These are phyloP conservation scores for Formica exsecta DNA, from an alignment of 1,140 invertebrate species.

Conservation along the genomic window DNA sequence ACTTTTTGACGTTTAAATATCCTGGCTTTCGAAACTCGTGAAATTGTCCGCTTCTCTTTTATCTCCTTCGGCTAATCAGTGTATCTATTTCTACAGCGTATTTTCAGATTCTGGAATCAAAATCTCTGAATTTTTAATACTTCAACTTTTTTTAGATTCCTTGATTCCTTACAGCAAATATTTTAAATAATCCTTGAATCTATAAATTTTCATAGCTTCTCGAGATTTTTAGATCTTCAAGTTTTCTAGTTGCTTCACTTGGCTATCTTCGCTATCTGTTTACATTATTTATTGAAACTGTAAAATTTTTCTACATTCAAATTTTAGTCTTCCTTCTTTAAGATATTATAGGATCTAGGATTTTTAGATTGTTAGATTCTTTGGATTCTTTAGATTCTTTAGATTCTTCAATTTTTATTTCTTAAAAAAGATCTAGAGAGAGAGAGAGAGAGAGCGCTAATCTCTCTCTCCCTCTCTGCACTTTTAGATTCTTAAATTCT, in stretches of 20 bases:
- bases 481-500: slow-evolving; percentile 6
- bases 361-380: slow-evolving; percentile 35
- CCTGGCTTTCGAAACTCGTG: neutral
- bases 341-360: slow-evolving; percentile 40
- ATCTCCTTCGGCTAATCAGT: neutral
- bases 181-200: neutral
- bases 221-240: neutral
- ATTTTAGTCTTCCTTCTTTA: slow-evolving; percentile 16
- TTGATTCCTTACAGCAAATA: slow-evolving; percentile 11
- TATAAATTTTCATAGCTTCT: slow-evolving; percentile 1
- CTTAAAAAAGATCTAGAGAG: neutral
- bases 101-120: neutral
- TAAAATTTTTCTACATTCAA: neutral
- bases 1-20: slow-evolving; percentile 16
- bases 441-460: neutral
- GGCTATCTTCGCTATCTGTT: neutral
- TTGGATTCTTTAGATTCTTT: neutral
- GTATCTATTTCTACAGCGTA: neutral
- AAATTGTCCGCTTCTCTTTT: neutral
- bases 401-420: neutral
- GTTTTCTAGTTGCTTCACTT: slow-evolving; percentile 18
- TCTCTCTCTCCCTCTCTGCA: neutral
- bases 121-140: neutral
- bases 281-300: neutral
- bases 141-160: neutral